Evolutionary conservation across 2,888 invertebrate genomes (phyloP).

Genomic region (Tanytarsus gracilentus): DNA sequence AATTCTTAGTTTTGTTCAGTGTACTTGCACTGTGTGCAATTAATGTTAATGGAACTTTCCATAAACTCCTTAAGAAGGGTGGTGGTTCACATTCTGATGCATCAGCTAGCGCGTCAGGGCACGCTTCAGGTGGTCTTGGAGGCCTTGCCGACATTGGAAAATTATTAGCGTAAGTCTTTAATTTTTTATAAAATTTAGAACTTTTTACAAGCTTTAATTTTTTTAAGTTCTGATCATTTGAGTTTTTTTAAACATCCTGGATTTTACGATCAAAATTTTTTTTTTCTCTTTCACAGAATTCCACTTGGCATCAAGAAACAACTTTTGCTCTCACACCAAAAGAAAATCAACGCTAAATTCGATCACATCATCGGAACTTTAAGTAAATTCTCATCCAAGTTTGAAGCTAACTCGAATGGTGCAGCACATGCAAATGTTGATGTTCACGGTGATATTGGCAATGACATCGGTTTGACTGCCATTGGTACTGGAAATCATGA

Average conservation of each 20-base stretch:
- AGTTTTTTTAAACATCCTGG: too few relatives aligned
- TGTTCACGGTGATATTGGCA: not conserved
- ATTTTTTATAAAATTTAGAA: too few relatives aligned
- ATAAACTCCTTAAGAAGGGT: not conserved
- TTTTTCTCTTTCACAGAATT: not conserved
- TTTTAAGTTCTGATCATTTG: too few relatives aligned
- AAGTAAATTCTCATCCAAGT: not conserved
- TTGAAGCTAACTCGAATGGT: too few relatives aligned
- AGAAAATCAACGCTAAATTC: not conserved
- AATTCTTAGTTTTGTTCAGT: conserved; percentile 16
- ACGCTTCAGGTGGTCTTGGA: not conserved
- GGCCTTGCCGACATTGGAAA: not conserved
- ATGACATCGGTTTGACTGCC: too few relatives aligned
- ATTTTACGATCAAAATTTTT: too few relatives aligned
- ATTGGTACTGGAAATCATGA: too few relatives aligned
- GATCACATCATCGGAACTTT: not conserved
- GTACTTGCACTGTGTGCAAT: conserved; percentile 9
- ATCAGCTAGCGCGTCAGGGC: not conserved
- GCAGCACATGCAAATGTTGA: not conserved
- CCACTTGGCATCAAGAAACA: not conserved
- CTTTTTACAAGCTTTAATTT: not conserved
- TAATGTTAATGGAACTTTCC: not conserved
- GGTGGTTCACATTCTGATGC: not conserved
- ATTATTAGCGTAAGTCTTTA: not conserved
- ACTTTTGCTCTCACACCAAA: not conserved